A percentile compares a stretch with the other conserved stretches of the same genome.
Evolutionary conservation across 2,113 vertebrate genomes (phyloP).

Genomic region (western clawed frog (Xenopus tropicalis)): UCB_Xtro_10.0 CM004446.2:97881001-97881500

Average conservation of each 20-base stretch:
- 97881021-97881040: slow-evolving; percentile 51
- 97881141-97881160: slow-evolving; percentile 51
- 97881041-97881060: slow-evolving; percentile 57
- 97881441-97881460: neutral
- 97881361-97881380: slow-evolving; percentile 36
- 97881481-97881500: no score
- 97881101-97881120: slow-evolving; percentile 73
- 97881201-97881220: slow-evolving; percentile 72
- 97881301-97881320: slow-evolving; percentile 67
- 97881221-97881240: slow-evolving; percentile 64
- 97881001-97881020: slow-evolving; percentile 49
- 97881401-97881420: neutral
- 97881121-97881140: slow-evolving; percentile 58
- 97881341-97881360: slow-evolving; percentile 59
- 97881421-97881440: no score
- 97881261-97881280: slow-evolving; percentile 68
- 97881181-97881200: slow-evolving; percentile 59
- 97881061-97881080: slow-evolving; percentile 57
- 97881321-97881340: slow-evolving; percentile 69
- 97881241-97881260: slow-evolving; percentile 70
- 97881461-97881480: neutral
- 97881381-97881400: slow-evolving; percentile 14
- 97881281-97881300: slow-evolving; percentile 81
- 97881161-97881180: slow-evolving; percentile 50
- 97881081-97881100: slow-evolving; percentile 50